A percentile compares a stretch with the other conserved stretches of the same genome.
Conservation (phyloP, 2,113 vertebrate species). For the Calyptomena viridis region DNA sequence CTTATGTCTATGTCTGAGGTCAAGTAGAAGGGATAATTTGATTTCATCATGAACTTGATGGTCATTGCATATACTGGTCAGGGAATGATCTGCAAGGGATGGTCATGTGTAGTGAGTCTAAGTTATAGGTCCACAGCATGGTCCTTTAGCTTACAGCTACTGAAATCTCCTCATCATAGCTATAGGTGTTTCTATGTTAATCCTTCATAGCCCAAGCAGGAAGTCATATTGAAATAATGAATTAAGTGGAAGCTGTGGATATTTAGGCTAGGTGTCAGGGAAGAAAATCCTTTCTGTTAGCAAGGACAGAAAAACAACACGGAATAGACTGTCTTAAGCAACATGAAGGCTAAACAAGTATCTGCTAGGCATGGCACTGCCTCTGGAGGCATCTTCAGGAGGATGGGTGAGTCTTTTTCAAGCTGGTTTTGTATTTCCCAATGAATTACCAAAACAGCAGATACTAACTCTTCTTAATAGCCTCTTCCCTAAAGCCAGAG, state of each 20-base stretch:
- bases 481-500: not conserved
- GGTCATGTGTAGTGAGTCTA: not conserved
- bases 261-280: not conserved
- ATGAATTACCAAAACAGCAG: not conserved
- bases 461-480: not conserved
- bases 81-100: not conserved
- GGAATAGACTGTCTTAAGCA: not conserved
- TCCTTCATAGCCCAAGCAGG: not conserved
- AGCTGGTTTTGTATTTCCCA: not conserved
- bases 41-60: not conserved
- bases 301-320: not conserved
- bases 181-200: not conserved
- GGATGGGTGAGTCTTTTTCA: not conserved
- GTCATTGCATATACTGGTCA: not conserved
- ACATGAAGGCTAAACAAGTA: not conserved
- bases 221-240: not conserved
- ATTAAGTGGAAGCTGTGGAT: not conserved
- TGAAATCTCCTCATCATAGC: not conserved
- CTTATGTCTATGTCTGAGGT: not conserved
- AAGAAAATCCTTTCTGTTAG: not conserved
- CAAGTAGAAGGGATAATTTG: not conserved
- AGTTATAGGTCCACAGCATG: not conserved
- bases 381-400: not conserved
- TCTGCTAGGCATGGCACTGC: not conserved
- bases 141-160: not conserved